Conservation (phyloP, 2,113 vertebrate genomes). For the Anarrhichthys ocellatus region DNA sequence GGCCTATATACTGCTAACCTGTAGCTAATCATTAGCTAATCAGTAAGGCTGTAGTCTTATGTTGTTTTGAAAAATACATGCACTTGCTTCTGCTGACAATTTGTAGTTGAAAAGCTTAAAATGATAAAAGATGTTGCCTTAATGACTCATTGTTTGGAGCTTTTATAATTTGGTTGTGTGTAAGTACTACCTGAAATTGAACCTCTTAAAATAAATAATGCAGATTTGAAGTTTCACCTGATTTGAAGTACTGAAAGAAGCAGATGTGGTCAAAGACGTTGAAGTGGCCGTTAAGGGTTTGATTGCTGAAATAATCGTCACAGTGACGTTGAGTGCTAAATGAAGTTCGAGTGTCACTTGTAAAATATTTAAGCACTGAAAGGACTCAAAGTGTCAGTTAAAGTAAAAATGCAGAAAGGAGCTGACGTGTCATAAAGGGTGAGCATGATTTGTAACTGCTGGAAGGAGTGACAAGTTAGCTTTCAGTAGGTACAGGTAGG, state of each 20-base stretch:
- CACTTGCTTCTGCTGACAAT: not conserved
- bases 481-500: too few species aligned
- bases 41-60: not conserved
- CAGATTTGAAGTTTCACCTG: too few species aligned
- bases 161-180: not conserved
- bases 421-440: not conserved
- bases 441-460: not conserved
- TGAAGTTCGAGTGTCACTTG: too few species aligned
- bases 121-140: too few species aligned
- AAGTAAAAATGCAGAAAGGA: not conserved
- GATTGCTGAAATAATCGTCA: too few species aligned
- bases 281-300: not conserved
- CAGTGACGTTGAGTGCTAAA: not conserved
- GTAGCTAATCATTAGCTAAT: too few species aligned
- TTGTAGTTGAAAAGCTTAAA: not conserved
- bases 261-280: not conserved
- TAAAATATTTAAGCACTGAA: too few species aligned
- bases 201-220: not conserved
- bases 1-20: not conserved
- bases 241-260: not conserved
- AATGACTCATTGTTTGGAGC: not conserved
- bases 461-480: not conserved
- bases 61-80: not conserved
- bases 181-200: not conserved
- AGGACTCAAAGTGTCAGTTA: not conserved